A percentile compares a stretch with the other conserved stretches of the same genome.
Evolutionary conservation across 53 echinoderm and acorn worm genomes (phyloP).

Genomic region (Patiria pectinifera): DNA sequence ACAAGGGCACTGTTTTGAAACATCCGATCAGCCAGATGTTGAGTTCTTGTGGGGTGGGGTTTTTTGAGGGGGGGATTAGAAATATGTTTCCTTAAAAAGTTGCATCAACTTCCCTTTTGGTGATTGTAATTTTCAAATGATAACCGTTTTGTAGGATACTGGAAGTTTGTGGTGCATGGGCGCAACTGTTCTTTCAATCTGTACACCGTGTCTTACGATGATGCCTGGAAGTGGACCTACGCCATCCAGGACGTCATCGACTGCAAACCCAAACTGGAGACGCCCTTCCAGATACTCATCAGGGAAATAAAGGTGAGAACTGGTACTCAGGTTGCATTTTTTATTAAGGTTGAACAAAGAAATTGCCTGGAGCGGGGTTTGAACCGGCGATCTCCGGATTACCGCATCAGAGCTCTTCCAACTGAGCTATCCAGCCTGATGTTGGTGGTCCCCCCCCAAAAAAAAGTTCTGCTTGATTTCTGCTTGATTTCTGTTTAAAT

Average conservation of each 20-base stretch:
- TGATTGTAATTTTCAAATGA: neutral
- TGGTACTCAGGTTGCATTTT: too few species aligned
- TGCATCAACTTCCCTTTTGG: neutral
- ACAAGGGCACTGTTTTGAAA: neutral
- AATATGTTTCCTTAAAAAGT: neutral
- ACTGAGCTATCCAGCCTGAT: too few species aligned
- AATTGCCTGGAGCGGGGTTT: too few species aligned
- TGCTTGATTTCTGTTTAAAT: too few species aligned
- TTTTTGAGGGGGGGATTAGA: too few species aligned
- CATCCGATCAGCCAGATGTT: too few species aligned
- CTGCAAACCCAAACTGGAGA: conserved; percentile 92
- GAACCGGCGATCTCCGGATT: too few species aligned
- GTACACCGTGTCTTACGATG: conserved; percentile 88
- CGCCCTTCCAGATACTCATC: conserved; percentile 92
- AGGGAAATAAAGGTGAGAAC: conserved; percentile 87
- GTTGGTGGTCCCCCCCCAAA: too few species aligned
- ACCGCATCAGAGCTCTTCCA: too few species aligned
- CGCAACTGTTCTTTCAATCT: conserved; percentile 90
- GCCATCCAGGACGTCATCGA: conserved; percentile 97
- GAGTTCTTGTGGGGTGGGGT: too few species aligned
- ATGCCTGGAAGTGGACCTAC: conserved; percentile 94
- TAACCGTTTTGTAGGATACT: conserved; percentile 70
- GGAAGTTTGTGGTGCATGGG: conserved; percentile 96
- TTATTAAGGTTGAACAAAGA: neutral
- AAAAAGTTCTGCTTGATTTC: too few species aligned